Base-by-base conservation (phyloP, 2,797 vertebrate genomes). In the Chiroxiphia lanceolata region DNA sequence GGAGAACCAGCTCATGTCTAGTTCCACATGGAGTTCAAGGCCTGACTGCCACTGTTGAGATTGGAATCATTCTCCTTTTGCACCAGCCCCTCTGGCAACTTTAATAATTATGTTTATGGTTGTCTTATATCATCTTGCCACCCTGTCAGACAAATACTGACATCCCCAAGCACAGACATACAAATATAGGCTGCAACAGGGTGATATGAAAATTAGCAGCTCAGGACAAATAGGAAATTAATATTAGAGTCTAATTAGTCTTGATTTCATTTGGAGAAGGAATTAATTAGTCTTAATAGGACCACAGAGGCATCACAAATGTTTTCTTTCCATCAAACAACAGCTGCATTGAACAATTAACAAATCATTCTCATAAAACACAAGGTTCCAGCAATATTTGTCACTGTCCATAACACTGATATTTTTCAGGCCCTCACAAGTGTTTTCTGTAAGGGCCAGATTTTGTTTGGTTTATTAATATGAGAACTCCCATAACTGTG, bases 271-370 rank as follows among this genome's bases (percentile, higher is more conserved):
- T 59, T 59, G 44, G 63, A 83, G 48, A 67, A 61, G 34, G 61
- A 88, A 85, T 75, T 68, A 89, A 89, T 89, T 83, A 71, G 34
- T 75, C 48, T 85, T 79, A 92, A 88, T 75, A 71, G 71, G 63
- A 50, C 83, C 48, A 75, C 53, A 75, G 90, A 82, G 51, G 50
- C 70, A 70, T 61, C 47, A 61, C 57, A 79, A 67, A 57, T 57
- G 34, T 82, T 85, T 92, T 77, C 27, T 64, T 84, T 81, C 50
- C 53, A 53, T 85, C 57, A 79, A 48, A 34, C 26, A 75, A 72
- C 64, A 48, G 54, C 48, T 53, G 21, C 23, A 31, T 5, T 48
- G 61, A 47, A 65, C 17, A 57, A 47, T 59, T 51, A 76, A 59
- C 61, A 36, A 71, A 45, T 72, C 51, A n/a, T 40, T 75, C 51